Evolutionary conservation across 2,888 invertebrate genomes (phyloP).

Genomic region (Rhogogaster chlorosoma): DNA sequence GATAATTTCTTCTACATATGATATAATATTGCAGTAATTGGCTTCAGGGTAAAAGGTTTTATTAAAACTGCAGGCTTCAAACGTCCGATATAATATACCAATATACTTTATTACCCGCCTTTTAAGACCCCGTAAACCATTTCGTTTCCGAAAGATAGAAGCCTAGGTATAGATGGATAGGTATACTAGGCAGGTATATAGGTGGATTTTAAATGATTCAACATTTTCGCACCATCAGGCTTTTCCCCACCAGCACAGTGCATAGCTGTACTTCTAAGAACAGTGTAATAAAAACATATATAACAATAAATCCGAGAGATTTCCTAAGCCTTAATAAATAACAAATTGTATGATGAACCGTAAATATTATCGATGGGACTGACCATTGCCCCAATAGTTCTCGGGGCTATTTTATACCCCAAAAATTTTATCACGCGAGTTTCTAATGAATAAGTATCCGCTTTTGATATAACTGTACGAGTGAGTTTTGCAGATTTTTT

Average conservation of each 20-base stretch:
- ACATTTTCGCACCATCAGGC: neutral
- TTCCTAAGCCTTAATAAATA: neutral
- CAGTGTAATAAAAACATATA: neutral
- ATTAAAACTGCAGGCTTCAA: neutral
- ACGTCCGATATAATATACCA: neutral
- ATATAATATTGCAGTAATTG: constrained; percentile 12
- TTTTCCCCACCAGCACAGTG: neutral
- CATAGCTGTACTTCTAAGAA: neutral
- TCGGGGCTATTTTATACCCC: neutral
- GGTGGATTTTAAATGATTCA: neutral
- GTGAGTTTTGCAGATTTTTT: no score
- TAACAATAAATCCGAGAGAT: neutral
- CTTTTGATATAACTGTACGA: no score
- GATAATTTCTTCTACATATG: neutral
- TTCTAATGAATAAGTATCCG: no score
- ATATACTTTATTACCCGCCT: constrained; percentile 17
- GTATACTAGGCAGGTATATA: neutral
- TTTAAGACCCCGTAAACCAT: constrained; percentile 37
- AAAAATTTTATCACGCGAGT: neutral
- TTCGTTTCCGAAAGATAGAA: neutral
- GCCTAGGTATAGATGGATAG: neutral
- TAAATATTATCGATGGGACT: neutral
- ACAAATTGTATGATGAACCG: neutral
- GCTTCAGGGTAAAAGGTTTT: constrained; percentile 8
- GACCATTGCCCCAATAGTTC: neutral